Evolutionary conservation across 1,140 invertebrate genomes (phyloP).

Genomic region (Manduca sexta): DNA sequence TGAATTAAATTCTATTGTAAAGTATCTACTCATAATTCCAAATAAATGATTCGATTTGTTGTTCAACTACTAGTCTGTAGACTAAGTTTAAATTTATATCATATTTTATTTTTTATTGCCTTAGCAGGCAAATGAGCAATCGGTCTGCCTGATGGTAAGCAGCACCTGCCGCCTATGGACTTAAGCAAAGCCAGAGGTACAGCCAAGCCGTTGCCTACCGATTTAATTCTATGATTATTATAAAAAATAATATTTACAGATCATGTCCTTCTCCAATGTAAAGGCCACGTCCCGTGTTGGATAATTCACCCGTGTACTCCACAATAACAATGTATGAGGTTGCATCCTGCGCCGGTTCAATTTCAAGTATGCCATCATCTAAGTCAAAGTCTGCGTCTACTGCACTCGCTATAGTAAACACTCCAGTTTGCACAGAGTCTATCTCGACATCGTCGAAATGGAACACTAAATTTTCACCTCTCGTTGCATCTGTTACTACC

Average conservation of each 20-base stretch:
- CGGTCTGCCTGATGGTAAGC: too few relatives aligned
- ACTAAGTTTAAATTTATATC: too few relatives aligned
- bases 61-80: too few relatives aligned
- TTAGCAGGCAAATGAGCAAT: too few relatives aligned
- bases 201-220: too few relatives aligned
- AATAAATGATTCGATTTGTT: too few relatives aligned
- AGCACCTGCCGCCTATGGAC: too few relatives aligned
- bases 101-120: too few relatives aligned
- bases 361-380: slow-evolving; percentile 28
- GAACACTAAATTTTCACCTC: slow-evolving; percentile 31
- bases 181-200: too few relatives aligned
- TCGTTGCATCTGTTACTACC: slow-evolving; percentile 20
- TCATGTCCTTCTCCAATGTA: slow-evolving; percentile 24
- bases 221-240: background rate
- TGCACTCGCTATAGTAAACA: slow-evolving; percentile 30
- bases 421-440: slow-evolving; percentile 26
- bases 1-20: too few relatives aligned
- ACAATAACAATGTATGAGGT: slow-evolving; percentile 37
- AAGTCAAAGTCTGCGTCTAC: slow-evolving; percentile 11
- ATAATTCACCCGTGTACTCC: slow-evolving; percentile 56
- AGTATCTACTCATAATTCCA: too few relatives aligned
- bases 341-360: slow-evolving; percentile 17
- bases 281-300: slow-evolving; percentile 33
- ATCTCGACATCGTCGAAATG: slow-evolving; percentile 30
- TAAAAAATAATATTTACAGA: slow-evolving; percentile 29